These are phyloP conservation scores for Archivesica marissinica DNA, from an alignment of 1,140 invertebrate species.

Conservation along the genomic window DNA sequence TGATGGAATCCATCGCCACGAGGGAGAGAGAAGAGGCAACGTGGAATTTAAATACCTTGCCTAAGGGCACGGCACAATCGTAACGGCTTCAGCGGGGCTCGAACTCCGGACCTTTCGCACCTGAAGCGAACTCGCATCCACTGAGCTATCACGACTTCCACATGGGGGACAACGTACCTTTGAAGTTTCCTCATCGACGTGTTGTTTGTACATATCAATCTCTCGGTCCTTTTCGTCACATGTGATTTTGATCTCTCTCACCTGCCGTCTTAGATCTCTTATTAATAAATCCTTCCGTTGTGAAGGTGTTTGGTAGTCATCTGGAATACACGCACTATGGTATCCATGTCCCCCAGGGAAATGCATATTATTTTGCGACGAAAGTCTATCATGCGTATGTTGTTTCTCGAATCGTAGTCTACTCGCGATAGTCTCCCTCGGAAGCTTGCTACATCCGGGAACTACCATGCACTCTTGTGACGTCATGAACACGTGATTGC, in stretches of 20 bases:
- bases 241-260: constrained; percentile 40
- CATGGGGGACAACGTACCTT: constrained; percentile 44
- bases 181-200: constrained; percentile 54
- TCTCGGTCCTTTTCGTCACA: constrained; percentile 55
- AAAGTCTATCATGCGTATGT: constrained; percentile 8
- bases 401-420: constrained; percentile 59
- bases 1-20: no score
- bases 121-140: no score
- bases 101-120: no score
- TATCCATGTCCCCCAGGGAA: constrained; percentile 7
- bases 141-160: no score
- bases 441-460: constrained; percentile 57
- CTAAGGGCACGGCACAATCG: no score
- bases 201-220: constrained; percentile 54
- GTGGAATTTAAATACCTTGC: no score
- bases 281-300: constrained; percentile 56
- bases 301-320: constrained; percentile 49
- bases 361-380: not conserved
- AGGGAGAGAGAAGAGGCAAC: no score
- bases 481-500: constrained; percentile 62
- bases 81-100: no score
- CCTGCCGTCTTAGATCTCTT: constrained; percentile 51
- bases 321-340: constrained; percentile 24
- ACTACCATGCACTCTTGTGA: constrained; percentile 63
- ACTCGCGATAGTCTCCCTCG: constrained; percentile 61